A percentile compares a stretch with the other conserved stretches of the same genome.
Conservation (phyloP, 2,797 vertebrate species). For the Intellagama lesueurii region DNA sequence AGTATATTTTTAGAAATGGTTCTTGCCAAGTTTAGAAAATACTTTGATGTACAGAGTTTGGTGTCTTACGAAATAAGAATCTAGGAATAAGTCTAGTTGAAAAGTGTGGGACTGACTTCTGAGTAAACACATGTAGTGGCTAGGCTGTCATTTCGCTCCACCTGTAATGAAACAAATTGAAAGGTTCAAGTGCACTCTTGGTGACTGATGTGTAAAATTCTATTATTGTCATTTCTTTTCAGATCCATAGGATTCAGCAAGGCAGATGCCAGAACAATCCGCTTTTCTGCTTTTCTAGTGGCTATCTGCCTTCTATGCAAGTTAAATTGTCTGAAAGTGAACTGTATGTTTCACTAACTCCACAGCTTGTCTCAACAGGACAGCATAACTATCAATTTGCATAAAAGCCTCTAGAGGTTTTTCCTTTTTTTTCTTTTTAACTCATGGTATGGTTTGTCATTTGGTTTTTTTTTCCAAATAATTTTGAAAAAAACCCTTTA, state of each 20-base stretch:
- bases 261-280: slow-evolving; percentile 26
- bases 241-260: background rate
- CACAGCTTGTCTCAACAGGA: slow-evolving; percentile 43
- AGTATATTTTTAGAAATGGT: too few species aligned
- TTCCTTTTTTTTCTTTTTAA: slow-evolving; percentile 17
- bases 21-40: too few species aligned
- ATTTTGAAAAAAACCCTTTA: slow-evolving; percentile 52
- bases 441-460: slow-evolving; percentile 28
- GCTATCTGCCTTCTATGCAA: slow-evolving; percentile 47
- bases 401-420: slow-evolving; percentile 35
- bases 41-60: too few species aligned
- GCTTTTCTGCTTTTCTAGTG: slow-evolving; percentile 46
- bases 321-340: slow-evolving; percentile 63
- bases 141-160: background rate
- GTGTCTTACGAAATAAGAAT: too few species aligned
- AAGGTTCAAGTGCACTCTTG: background rate
- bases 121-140: too few species aligned
- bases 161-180: background rate
- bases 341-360: slow-evolving; percentile 57
- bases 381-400: slow-evolving; percentile 39
- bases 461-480: slow-evolving; percentile 53
- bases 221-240: background rate
- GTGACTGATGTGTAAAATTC: background rate
- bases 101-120: too few species aligned
- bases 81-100: too few species aligned